Base-by-base conservation (phyloP, 2,113 vertebrate species). In the Pristiophorus japonicus region DNA sequence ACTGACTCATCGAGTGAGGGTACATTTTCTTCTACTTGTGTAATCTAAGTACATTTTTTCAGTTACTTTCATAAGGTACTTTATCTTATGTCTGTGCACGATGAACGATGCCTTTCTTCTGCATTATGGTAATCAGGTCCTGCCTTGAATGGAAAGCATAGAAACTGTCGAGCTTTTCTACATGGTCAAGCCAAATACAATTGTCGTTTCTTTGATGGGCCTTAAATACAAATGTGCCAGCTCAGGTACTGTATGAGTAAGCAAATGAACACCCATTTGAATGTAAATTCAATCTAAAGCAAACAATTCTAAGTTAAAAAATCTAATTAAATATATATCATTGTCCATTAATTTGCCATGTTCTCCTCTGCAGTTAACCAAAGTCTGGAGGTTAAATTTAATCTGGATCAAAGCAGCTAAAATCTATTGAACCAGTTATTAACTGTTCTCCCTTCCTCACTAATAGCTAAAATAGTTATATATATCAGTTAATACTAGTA, bases 51-150 rank as follows among this genome's bases (percentile, higher is more conserved):
- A 11, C 93, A 94, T 51, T 70, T 34, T 94, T 47, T 70, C 91
- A 94, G 63, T 94, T 94, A 94, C 42, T 94, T 94, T 94, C 93
- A 94, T 67, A 45, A 70, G 38, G 93, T 94, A 27, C 22, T 47
- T 94, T 94, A 47, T 47, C 45, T 70, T 94, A 73, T 14, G 38
- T 30, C 65, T 51, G 42, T 94, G 42, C 45, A 94, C 42, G 67
- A 70, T 70, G 93, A 73, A 94, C 47, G 65, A 94, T 67, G 63
- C 62, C 20, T 94, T 73, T 65, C 62, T 65, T 70, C 66, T 34
- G 66, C 93, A 94, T 94, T 94, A 70, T 94, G 66, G 65, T 94
- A 51, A 94, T 70, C 42, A 70, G 65, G 45, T 47, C 27, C 24
- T 18, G 18, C 3, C 93, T 70, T 51, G 93, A 67, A 70, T 94